phyloP scores from a whole-genome alignment of 2,797 vertebrate species.

The Octomys mimax region DNA sequence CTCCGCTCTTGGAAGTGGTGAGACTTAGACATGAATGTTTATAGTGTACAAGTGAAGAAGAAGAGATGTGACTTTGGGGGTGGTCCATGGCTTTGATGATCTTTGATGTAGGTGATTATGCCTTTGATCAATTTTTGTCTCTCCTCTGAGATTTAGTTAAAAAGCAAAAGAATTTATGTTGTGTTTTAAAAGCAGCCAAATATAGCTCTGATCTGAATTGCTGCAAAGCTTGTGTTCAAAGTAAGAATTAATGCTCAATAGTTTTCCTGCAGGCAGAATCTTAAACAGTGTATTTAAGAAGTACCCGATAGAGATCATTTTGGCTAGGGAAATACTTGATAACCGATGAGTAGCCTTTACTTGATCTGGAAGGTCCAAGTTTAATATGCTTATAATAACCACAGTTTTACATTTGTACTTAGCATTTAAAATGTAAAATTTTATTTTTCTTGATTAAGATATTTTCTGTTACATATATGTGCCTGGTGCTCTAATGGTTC shows the following conservation, averaged over 20 bases:
- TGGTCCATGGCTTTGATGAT: not conserved
- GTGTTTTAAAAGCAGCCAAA: conserved; percentile 6
- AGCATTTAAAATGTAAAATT: not conserved
- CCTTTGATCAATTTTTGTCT: not conserved
- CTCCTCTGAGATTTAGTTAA: conserved; percentile 36
- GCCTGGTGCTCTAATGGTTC: not conserved
- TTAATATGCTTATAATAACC: not conserved
- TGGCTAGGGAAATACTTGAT: not conserved
- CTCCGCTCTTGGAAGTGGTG: not conserved
- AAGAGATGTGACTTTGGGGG: not conserved
- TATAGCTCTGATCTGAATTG: not conserved
- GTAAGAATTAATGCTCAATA: conserved; percentile 30
- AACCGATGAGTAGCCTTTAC: not conserved
- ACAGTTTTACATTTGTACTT: not conserved
- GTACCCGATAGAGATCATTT: not conserved
- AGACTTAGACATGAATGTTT: not conserved
- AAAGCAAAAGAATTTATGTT: conserved; percentile 12
- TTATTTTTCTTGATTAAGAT: not conserved
- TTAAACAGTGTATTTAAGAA: not conserved
- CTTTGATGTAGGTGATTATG: not conserved
- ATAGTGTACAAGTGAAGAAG: not conserved
- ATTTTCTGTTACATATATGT: not conserved
- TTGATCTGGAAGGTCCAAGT: not conserved
- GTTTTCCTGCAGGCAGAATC: not conserved
- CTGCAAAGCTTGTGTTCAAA: not conserved